A percentile compares a stretch with the other conserved stretches of the same genome.
Evolutionary conservation across 2,797 vertebrate species (phyloP).

Genomic region (Platyrinchus mystaceus): DNA sequence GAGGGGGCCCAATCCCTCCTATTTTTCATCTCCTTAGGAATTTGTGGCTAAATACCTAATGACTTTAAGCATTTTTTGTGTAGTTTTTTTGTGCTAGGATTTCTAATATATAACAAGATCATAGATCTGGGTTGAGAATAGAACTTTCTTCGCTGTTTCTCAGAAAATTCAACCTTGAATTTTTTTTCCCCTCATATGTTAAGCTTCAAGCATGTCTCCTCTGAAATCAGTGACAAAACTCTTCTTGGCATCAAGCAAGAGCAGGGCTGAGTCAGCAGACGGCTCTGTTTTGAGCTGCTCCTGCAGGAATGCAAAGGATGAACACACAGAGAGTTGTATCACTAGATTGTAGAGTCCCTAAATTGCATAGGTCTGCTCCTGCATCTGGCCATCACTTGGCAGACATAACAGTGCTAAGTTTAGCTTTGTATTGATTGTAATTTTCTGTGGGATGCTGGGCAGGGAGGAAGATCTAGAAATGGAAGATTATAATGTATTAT

Average conservation of each 20-base stretch:
- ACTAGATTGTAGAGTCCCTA: not conserved
- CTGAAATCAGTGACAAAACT: constrained; percentile 15
- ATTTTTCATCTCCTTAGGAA: not conserved
- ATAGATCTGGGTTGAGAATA: not conserved
- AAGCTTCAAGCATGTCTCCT: not conserved
- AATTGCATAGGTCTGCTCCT: constrained; percentile 20
- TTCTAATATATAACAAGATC: not conserved
- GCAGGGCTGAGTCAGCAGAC: not conserved
- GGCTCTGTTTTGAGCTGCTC: not conserved
- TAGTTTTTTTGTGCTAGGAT: not conserved
- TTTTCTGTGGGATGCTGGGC: constrained; percentile 38
- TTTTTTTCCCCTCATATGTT: not conserved
- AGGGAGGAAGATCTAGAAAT: constrained; percentile 31
- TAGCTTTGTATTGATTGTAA: constrained; percentile 55
- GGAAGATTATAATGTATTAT: constrained; percentile 56
- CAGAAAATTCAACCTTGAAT: not conserved
- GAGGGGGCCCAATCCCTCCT: not conserved
- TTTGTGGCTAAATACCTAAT: not conserved
- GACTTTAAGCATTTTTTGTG: not conserved
- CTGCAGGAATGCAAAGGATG: not conserved
- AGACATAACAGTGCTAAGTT: constrained; percentile 57
- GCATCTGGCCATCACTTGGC: constrained; percentile 13
- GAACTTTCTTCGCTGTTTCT: not conserved
- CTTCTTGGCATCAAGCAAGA: not conserved
- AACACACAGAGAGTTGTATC: not conserved